Evolutionary conservation across 2,888 invertebrate genomes (phyloP), one percentile per base, ranked within the genome.

Genomic region (Aphidoletes aphidimyza): DNA sequence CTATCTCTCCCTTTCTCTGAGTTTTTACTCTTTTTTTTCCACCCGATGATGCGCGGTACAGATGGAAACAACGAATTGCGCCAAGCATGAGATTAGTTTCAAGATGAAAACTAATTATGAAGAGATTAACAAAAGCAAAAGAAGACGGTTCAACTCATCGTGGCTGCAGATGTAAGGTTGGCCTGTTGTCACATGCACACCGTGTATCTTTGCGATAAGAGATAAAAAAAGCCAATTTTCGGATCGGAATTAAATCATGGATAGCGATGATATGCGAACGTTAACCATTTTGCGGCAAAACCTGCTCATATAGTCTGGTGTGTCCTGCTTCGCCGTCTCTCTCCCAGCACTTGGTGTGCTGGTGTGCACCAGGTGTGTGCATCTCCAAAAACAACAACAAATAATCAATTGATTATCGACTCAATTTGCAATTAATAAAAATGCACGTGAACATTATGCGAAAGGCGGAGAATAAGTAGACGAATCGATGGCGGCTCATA

Each of bases 81-180:
- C 14, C 30, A 69, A 69, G 34, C 19, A 54, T 2, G 69, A 30
- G 14, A 30, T 69, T 69, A 69, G 17, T 69, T 34, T 69, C 69
- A 30, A 69, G 69, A 69, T 69, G 34, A 69, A 69, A 69, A 69
- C 69, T 69, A 69, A 69, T 69, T 69, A 69, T 69, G 69, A 69
- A 69, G 69, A 34, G 69, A 30, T 69, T 69, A 30, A 69, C 14
- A 34, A 6, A 9, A 14, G 42, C 42, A 42, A 42, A 14, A 42
- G n/a, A n/a, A n/a, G n/a, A n/a, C n/a, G n/a, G n/a, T n/a, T n/a
- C n/a, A n/a, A n/a, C n/a, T n/a, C n/a, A n/a, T n/a, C n/a, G n/a
- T n/a, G n/a, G n/a, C n/a, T n/a, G n/a, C n/a, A n/a, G n/a, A n/a
- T n/a, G n/a, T n/a, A n/a, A 39, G 39, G 5, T 39, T 5, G 39